A percentile compares a stretch with the other conserved stretches of the same genome.
Evolutionary conservation across 2,797 vertebrate species (phyloP).

Genomic region (Coilia nasus): DNA sequence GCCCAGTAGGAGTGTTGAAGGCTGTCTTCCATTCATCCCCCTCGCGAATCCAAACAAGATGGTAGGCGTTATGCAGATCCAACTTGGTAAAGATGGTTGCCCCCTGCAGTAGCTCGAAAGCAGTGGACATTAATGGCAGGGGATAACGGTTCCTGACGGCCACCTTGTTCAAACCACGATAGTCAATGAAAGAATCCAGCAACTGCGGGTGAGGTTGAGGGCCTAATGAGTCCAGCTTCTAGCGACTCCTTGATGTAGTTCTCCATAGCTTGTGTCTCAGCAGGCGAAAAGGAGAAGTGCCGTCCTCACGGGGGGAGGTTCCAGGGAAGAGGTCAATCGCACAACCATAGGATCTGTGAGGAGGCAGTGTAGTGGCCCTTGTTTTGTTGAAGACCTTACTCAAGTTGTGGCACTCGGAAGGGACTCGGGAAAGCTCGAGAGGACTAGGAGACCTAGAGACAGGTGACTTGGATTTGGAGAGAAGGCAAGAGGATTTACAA

Average conservation of each 20-base stretch:
- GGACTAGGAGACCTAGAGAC: background rate
- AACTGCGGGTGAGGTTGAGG: background rate
- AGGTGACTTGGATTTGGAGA: background rate
- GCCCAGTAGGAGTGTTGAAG: too few species aligned
- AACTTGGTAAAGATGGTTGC: too few species aligned
- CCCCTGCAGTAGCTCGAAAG: too few species aligned
- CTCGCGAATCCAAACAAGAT: too few species aligned
- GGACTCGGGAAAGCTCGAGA: too few species aligned
- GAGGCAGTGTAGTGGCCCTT: background rate
- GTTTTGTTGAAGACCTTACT: background rate
- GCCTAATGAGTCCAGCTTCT: background rate
- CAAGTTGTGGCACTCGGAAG: constrained; percentile 10
- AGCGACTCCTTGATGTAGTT: background rate
- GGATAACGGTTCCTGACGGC: background rate
- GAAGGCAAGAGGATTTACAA: background rate
- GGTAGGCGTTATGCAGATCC: too few species aligned
- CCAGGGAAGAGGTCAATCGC: background rate
- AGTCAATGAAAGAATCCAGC: background rate
- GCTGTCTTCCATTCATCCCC: too few species aligned
- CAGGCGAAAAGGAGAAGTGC: background rate
- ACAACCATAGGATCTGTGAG: background rate
- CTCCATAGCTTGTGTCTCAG: background rate
- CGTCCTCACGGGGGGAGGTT: background rate
- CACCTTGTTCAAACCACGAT: background rate
- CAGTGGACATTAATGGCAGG: background rate